Conservation (phyloP, 1,140 invertebrate genomes). For the Mizuhopecten yessoensis region DNA sequence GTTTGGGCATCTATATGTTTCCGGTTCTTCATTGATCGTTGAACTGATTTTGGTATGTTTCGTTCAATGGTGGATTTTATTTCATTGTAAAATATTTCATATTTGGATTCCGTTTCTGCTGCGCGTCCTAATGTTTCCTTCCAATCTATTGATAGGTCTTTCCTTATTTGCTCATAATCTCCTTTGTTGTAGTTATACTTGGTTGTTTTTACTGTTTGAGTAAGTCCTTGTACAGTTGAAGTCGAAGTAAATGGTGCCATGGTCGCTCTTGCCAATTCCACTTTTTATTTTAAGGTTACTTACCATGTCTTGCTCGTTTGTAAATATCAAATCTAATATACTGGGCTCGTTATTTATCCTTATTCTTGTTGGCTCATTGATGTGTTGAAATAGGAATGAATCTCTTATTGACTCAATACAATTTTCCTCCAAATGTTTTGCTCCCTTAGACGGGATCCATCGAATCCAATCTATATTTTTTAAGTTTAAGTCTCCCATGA, state of each 20-base stretch:
- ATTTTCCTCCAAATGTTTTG: too few species aligned
- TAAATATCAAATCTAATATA: neutral
- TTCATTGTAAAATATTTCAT: too few species aligned
- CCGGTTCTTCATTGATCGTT: neutral
- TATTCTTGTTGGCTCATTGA: constrained; percentile 43
- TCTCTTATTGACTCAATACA: constrained; percentile 47
- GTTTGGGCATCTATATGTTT: constrained; percentile 8
- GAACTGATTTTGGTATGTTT: neutral
- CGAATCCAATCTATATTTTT: neutral
- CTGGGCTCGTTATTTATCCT: neutral
- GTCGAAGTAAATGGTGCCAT: too few species aligned
- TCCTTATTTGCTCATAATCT: too few species aligned
- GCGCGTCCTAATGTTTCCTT: too few species aligned
- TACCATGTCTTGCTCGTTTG: constrained; percentile 55
- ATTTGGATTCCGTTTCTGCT: neutral
- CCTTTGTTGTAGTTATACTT: too few species aligned
- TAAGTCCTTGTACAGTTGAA: too few species aligned
- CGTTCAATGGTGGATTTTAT: too few species aligned
- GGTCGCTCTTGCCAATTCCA: too few species aligned
- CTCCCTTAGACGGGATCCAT: too few species aligned
- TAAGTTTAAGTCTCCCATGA: constrained; percentile 44
- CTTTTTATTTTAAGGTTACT: neutral
- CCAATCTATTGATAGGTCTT: too few species aligned
- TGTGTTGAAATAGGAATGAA: constrained; percentile 48
- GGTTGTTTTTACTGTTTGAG: too few species aligned